These are phyloP conservation scores for Rhea pennata DNA, from an alignment of 2,113 vertebrate genomes.

Conservation along the genomic window DNA sequence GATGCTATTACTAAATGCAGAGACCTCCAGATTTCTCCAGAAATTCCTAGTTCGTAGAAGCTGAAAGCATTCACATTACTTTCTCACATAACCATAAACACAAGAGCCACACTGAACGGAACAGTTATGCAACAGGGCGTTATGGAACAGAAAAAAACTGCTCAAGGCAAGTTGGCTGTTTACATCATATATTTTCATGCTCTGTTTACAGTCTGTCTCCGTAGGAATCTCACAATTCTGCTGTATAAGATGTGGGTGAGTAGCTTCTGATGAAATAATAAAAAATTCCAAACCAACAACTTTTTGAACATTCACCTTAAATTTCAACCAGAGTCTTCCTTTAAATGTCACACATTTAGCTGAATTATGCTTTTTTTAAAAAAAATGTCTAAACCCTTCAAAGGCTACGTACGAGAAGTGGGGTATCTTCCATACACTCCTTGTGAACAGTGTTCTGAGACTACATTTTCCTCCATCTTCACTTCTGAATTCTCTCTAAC, in stretches of 20 bases:
- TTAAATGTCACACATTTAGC: background rate
- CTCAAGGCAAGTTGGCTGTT: conserved; percentile 47
- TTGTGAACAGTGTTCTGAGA: background rate
- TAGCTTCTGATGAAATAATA: background rate
- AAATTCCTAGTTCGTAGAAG: background rate
- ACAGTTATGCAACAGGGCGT: conserved; percentile 44
- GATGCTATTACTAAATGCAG: background rate
- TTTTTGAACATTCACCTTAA: background rate
- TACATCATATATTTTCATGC: conserved; percentile 55
- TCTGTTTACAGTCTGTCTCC: conserved; percentile 26
- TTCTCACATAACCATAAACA: background rate
- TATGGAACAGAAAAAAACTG: conserved; percentile 9
- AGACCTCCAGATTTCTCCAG: background rate
- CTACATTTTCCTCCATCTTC: background rate
- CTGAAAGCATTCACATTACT: background rate
- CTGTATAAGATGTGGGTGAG: background rate
- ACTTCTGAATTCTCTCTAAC: background rate
- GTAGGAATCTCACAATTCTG: background rate
- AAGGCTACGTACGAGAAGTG: background rate
- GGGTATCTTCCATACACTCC: background rate
- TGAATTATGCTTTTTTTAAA: background rate
- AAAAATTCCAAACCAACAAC: background rate
- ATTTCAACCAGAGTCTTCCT: background rate
- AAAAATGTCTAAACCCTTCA: background rate
- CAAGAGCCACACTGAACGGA: conserved; percentile 3